Percentiles rank a stretch among this genome's conserved stretches.
phyloP scores from a whole-genome alignment of 2,113 vertebrate genomes.

The Tragelaphus scriptus region DNA sequence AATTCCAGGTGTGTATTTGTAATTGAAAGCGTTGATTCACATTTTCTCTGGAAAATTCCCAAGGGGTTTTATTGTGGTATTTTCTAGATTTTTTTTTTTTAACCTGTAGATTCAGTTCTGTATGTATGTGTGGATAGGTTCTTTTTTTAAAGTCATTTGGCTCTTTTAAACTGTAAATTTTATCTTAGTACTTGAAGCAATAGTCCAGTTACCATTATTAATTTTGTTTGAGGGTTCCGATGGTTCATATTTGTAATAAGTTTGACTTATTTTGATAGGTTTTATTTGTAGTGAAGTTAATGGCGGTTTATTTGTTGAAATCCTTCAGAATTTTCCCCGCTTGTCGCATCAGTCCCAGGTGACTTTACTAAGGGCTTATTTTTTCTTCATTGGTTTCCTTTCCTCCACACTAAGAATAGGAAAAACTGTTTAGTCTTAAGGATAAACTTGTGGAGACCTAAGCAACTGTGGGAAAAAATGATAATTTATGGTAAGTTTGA shows the following conservation, averaged over 20 bases:
- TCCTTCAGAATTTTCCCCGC: not conserved
- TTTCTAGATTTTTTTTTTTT: not conserved
- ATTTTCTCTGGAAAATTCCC: not conserved
- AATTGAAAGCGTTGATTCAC: not conserved
- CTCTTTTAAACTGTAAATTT: not conserved
- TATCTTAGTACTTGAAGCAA: not conserved
- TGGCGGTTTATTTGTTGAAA: not conserved
- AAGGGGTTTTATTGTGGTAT: not conserved
- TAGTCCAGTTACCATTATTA: not conserved
- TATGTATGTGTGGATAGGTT: not conserved
- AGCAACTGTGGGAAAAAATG: not conserved
- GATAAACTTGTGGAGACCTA: not conserved
- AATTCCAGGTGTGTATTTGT: not conserved
- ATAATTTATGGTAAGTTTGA: not conserved
- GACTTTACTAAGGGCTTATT: not conserved
- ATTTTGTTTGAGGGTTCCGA: not conserved
- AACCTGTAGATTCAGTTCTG: not conserved
- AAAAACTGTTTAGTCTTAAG: not conserved
- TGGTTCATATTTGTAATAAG: not conserved
- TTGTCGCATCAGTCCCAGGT: not conserved
- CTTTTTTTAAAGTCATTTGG: not conserved
- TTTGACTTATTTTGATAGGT: not conserved
- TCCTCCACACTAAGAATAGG: not conserved
- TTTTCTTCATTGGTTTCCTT: not conserved
- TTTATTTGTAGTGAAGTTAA: not conserved